Conservation (phyloP, 2,797 vertebrate species). For the Chaunax sp. region DNA sequence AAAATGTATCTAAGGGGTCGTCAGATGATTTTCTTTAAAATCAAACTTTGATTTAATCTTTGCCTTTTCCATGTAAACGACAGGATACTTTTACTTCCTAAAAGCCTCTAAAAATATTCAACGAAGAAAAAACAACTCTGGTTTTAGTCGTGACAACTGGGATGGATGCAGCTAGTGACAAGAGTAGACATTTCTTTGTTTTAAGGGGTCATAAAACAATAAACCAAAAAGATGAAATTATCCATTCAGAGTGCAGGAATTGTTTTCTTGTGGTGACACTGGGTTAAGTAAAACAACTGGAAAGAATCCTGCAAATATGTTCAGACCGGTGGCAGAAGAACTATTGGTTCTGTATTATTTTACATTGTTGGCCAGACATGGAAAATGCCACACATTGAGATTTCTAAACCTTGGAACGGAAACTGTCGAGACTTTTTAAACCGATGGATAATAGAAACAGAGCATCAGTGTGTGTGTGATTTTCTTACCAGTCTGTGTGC, state of each 20-base stretch:
- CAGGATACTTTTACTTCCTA: no score
- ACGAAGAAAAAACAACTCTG: no score
- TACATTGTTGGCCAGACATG: conserved; percentile 40
- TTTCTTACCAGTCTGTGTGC: conserved; percentile 92
- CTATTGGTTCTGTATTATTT: conserved; percentile 24
- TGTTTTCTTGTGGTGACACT: no score
- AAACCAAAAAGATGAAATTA: no score
- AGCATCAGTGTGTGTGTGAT: conserved; percentile 10
- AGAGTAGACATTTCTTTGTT: no score
- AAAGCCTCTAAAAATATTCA: no score
- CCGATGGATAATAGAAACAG: conserved; percentile 13
- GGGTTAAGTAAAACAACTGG: conserved; percentile 10
- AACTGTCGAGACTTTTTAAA: conserved; percentile 32
- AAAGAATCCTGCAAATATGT: conserved; percentile 14
- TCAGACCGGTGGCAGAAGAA: conserved; percentile 23
- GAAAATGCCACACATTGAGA: conserved; percentile 21
- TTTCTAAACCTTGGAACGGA: conserved; percentile 36
- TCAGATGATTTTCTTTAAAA: background rate
- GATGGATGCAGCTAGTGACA: no score
- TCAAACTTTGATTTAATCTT: no score
- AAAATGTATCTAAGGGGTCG: no score
- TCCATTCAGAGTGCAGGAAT: background rate
- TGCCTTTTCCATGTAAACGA: no score
- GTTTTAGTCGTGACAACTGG: no score
- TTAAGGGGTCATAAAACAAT: no score